Evolutionary conservation across 2,113 vertebrate species (phyloP), one percentile per base, ranked within the genome.

Genomic region (Sterna hirundo): DNA sequence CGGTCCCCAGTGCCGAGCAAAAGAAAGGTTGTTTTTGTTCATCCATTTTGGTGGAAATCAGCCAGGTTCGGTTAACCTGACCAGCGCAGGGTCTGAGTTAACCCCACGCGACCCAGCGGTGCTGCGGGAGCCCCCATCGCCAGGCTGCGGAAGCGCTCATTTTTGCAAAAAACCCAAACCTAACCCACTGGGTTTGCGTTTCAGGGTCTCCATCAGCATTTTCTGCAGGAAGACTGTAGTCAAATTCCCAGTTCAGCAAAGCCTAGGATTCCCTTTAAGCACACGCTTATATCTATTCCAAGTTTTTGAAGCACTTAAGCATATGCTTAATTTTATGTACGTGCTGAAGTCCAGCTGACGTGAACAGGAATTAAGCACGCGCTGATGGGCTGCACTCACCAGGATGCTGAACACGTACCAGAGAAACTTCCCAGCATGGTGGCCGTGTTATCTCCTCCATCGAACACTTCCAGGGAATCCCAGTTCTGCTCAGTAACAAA

Each of bases 401-500:
- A 2, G 0, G 10, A 16, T 5, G 54, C 26, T 36, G 38, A 51
- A 12, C 68, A 89, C 97, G 29, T 93, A 99, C 99, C 99, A 96
- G 99, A 99, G 98, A 99, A 99, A 84, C 99, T 99, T 13, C 99
- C 99, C 93, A 99, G 98, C 99, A 99, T 99, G 93, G 99, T 99
- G 87, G 99, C 99, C 2, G 99, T 99, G 98, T 99, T 99, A 94
- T 99, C 99, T 8, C 99, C 99, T 36, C 99, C 99, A 6, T 99
- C 99, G 70, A 99, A 99, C 84, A 99, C 99, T 92, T 99, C 99
- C 86, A 99, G 97, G 8, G 99, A 99, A 97, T 99, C 99, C 99
- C 99, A 99, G 98, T 99, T 99, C 98, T 99, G 99, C 97, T 99
- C 99, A 3, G 99, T 99, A 92, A 99, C 99, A 97, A 99, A 99